These are phyloP conservation scores for Neocloeon triangulifer DNA, from an alignment of 1,140 invertebrate genomes.

Conservation along the genomic window DNA sequence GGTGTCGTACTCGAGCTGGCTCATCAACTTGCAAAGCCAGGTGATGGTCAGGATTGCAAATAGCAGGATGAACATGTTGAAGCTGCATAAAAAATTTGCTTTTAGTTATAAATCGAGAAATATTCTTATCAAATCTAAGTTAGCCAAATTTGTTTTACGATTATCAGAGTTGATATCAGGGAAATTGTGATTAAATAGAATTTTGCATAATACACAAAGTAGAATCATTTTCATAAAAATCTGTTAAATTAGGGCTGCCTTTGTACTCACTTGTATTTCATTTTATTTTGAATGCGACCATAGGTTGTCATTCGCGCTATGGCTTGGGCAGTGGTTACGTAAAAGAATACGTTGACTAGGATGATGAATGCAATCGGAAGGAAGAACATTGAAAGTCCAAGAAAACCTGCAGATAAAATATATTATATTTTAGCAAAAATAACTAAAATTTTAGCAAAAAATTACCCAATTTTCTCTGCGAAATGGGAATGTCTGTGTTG, in stretches of 20 bases:
- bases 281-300: constrained; percentile 61
- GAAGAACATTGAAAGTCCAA: constrained; percentile 58
- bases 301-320: constrained; percentile 57
- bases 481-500: too few species aligned
- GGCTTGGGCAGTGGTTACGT: constrained; percentile 48
- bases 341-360: constrained; percentile 52
- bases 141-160: not conserved
- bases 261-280: constrained; percentile 42
- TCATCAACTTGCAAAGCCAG: constrained; percentile 49
- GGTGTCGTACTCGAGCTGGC: constrained; percentile 41
- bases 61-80: constrained; percentile 50
- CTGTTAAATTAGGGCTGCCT: not conserved
- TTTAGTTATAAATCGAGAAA: not conserved
- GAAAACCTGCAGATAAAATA: constrained; percentile 47
- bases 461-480: too few species aligned
- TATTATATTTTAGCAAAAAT: too few species aligned
- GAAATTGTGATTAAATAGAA: not conserved
- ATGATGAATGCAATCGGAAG: constrained; percentile 53
- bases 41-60: constrained; percentile 42
- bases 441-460: too few species aligned
- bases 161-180: not conserved
- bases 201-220: not conserved
- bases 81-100: constrained; percentile 27
- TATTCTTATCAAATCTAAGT: not conserved
- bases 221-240: not conserved